phyloP scores from a whole-genome alignment of 1,140 invertebrate species.

The Drosophila pseudoobscura region DNA sequence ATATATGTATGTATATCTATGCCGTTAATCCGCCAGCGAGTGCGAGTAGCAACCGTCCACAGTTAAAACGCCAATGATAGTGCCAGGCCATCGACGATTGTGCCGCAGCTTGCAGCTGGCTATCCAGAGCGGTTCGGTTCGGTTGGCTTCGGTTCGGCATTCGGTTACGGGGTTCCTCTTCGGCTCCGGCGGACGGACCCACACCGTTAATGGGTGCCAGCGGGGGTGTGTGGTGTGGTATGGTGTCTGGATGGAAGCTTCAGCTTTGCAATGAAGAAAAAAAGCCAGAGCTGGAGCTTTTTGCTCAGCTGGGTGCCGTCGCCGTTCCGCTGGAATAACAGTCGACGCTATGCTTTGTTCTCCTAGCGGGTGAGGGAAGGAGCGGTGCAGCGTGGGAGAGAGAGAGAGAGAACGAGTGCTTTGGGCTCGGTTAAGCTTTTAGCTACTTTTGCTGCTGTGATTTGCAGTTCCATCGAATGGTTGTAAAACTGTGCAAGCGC shows the following conservation, averaged over 20 bases:
- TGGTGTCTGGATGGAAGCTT: too few relatives aligned
- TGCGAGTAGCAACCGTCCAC: conserved; percentile 83
- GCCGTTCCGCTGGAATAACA: conserved; percentile 41
- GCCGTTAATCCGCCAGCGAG: conserved; percentile 78
- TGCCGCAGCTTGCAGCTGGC: conserved; percentile 48
- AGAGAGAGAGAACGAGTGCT: too few relatives aligned
- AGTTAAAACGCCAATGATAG: conserved; percentile 83
- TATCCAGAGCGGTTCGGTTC: conserved; percentile 35
- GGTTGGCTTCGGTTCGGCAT: background rate
- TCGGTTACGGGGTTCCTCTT: background rate
- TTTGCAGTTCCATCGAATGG: conserved; percentile 42
- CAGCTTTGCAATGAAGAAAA: too few relatives aligned
- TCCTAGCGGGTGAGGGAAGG: background rate
- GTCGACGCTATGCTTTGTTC: conserved; percentile 10
- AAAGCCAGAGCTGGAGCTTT: too few relatives aligned
- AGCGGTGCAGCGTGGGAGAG: too few relatives aligned
- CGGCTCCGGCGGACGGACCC: background rate
- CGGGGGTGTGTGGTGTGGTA: too few relatives aligned
- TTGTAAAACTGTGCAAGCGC: conserved; percentile 25
- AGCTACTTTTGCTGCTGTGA: conserved; percentile 32
- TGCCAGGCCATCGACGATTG: conserved; percentile 50
- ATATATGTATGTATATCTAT: conserved; percentile 56
- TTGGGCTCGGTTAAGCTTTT: conserved; percentile 40
- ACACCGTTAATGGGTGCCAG: too few relatives aligned
- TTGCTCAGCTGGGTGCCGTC: too few relatives aligned